Conservation (phyloP, 2,888 invertebrate genomes). For the Drosophila flavopinicola region DNA sequence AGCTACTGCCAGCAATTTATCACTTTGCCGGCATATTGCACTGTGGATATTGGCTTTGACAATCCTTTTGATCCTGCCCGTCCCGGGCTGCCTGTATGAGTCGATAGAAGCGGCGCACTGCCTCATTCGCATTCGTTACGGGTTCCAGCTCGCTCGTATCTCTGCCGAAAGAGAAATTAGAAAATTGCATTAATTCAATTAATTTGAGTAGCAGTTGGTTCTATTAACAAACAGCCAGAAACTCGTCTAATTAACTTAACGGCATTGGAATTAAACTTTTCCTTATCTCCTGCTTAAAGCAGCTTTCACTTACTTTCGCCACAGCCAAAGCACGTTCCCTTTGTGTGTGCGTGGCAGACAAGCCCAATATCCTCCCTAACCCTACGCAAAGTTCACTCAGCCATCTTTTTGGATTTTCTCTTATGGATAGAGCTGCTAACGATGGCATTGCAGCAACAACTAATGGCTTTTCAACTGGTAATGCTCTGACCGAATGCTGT, state of each 20-base stretch:
- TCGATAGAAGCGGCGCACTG: constrained; percentile 90
- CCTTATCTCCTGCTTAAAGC: constrained; percentile 9
- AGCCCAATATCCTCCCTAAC: background rate
- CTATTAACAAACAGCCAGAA: constrained; percentile 25
- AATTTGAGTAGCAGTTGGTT: constrained; percentile 23
- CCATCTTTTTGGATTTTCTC: constrained; percentile 11
- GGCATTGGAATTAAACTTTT: constrained; percentile 50
- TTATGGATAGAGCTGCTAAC: constrained; percentile 8
- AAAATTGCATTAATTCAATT: constrained; percentile 39
- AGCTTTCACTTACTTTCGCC: constrained; percentile 25
- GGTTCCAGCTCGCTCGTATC: constrained; percentile 90
- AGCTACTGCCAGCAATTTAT: constrained; percentile 17
- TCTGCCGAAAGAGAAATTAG: constrained; percentile 84
- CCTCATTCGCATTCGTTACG: constrained; percentile 87
- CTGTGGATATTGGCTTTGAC: constrained; percentile 87
- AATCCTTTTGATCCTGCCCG: constrained; percentile 92
- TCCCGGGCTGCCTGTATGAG: constrained; percentile 93
- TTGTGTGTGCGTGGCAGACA: constrained; percentile 21
- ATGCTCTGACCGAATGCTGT: background rate
- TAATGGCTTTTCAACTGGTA: constrained; percentile 31
- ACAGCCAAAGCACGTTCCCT: constrained; percentile 11
- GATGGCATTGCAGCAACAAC: constrained; percentile 8
- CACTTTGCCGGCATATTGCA: constrained; percentile 86
- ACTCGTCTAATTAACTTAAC: constrained; percentile 67
- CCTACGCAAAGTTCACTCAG: background rate